phyloP scores from a whole-genome alignment of 2,888 invertebrate genomes.

The Saturnia pavonia region DNA sequence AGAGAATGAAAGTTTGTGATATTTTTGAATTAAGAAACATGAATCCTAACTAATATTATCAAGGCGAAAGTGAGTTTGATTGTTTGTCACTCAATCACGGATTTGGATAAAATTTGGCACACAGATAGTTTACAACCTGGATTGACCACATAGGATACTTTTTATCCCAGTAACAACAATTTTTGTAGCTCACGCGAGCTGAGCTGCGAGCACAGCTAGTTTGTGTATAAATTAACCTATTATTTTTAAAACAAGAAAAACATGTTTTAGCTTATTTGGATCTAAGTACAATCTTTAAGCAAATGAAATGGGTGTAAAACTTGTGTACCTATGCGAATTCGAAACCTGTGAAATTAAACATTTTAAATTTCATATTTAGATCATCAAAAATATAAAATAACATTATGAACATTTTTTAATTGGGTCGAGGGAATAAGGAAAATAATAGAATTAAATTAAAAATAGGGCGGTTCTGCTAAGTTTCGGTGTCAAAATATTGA shows the following conservation, averaged over 20 bases:
- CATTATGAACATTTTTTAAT: constrained; percentile 20
- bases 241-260: neutral
- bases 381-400: neutral
- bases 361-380: neutral
- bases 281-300: neutral
- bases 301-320: neutral
- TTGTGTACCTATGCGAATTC: neutral
- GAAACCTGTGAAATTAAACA: neutral
- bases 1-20: no score
- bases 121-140: no score
- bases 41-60: no score
- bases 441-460: constrained; percentile 64
- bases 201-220: no score
- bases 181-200: no score
- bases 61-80: no score
- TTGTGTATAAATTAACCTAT: neutral
- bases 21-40: no score
- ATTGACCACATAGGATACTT: no score
- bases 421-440: constrained; percentile 64
- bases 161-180: no score
- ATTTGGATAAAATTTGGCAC: no score
- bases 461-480: constrained; percentile 77
- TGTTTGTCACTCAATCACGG: no score
- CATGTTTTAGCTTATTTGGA: neutral
- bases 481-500: constrained; percentile 79